phyloP scores from a whole-genome alignment of 2,113 vertebrate genomes.

The Theristicus caerulescens region DNA sequence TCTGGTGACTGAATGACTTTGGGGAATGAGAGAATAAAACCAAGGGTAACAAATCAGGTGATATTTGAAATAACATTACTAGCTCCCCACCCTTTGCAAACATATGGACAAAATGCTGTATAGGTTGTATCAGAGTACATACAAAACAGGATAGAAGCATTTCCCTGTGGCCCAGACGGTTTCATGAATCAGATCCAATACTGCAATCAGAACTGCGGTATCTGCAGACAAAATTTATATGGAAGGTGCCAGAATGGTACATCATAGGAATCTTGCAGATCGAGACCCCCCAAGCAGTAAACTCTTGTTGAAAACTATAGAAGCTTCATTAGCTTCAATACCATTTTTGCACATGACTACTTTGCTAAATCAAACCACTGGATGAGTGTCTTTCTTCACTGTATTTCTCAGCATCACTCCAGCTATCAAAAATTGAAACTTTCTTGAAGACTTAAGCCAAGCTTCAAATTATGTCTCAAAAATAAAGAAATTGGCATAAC shows the following conservation, averaged over 20 bases:
- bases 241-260: background rate
- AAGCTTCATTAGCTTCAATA: background rate
- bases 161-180: background rate
- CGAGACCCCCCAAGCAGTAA: background rate
- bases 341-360: background rate
- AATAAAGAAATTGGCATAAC: background rate
- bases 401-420: background rate
- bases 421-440: background rate
- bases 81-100: background rate
- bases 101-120: background rate
- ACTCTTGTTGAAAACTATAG: background rate
- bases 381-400: background rate
- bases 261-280: background rate
- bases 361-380: background rate
- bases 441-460: background rate
- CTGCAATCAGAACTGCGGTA: background rate
- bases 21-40: background rate
- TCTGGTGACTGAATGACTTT: background rate
- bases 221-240: background rate
- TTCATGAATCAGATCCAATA: background rate
- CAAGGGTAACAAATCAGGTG: background rate
- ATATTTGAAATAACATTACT: background rate
- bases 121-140: background rate
- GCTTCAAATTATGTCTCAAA: background rate
- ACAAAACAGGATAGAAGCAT: background rate